phyloP scores from a whole-genome alignment of 2,888 invertebrate genomes.

The Drosophila ustulata region DNA sequence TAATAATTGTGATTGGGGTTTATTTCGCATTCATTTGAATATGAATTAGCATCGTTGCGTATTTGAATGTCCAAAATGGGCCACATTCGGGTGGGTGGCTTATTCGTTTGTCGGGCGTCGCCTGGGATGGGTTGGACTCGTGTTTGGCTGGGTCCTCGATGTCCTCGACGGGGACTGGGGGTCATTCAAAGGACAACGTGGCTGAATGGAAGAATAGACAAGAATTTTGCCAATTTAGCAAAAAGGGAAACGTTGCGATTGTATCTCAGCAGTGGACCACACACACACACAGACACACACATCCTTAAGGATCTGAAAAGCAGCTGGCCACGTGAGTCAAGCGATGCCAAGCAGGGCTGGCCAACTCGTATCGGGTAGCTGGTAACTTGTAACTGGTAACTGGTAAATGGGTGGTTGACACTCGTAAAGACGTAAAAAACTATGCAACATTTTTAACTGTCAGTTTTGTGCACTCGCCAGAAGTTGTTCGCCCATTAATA shows the following conservation, averaged over 20 bases:
- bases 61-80: conserved; percentile 63
- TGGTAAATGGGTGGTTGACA: conserved; percentile 71
- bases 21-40: conserved; percentile 82
- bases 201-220: conserved; percentile 59
- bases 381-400: background rate
- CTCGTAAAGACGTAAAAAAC: conserved; percentile 78
- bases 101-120: background rate
- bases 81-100: conserved; percentile 30
- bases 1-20: conserved; percentile 83
- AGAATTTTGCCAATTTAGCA: conserved; percentile 80
- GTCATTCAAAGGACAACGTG: conserved; percentile 52
- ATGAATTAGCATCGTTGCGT: conserved; percentile 81
- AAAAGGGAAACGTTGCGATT: conserved; percentile 72
- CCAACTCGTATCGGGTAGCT: conserved; percentile 14
- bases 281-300: conserved; percentile 23
- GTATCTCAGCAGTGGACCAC: conserved; percentile 67
- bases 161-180: conserved; percentile 12
- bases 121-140: too few species aligned
- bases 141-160: too few species aligned
- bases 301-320: conserved; percentile 55
- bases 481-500: conserved; percentile 36
- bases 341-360: conserved; percentile 39
- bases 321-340: conserved; percentile 64
- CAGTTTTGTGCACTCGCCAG: conserved; percentile 67
- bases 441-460: conserved; percentile 79